Percentiles rank a stretch among this genome's conserved stretches.
Evolutionary conservation across 2,797 vertebrate species (phyloP).

Genomic region (Enteromius radiatus): DNA sequence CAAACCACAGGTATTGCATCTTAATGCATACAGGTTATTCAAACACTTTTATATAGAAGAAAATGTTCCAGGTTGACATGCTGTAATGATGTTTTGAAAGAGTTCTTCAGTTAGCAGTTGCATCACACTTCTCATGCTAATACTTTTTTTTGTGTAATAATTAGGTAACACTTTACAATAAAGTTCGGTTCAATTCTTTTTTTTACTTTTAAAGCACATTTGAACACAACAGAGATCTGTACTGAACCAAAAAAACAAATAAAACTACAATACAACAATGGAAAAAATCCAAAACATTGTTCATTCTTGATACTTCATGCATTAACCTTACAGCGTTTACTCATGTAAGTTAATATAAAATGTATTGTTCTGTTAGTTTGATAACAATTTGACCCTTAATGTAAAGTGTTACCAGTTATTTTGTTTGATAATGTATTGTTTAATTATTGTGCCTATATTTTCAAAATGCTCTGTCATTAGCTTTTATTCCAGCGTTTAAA

Average conservation of each 20-base stretch:
- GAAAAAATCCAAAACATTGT: neutral
- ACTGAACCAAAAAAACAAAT: neutral
- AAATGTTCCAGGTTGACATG: neutral
- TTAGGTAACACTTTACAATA: neutral
- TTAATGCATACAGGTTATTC: neutral
- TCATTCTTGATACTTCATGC: neutral
- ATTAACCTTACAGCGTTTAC: neutral
- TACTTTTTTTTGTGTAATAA: neutral
- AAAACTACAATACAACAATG: neutral
- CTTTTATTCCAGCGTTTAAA: neutral
- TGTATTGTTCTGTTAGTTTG: neutral
- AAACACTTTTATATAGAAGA: too few species aligned
- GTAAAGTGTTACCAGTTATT: neutral
- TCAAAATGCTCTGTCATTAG: neutral
- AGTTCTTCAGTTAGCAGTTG: neutral
- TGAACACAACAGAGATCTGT: neutral
- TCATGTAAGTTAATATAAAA: neutral
- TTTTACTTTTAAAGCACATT: neutral
- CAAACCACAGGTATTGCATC: slow-evolving; percentile 76
- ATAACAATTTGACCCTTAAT: neutral
- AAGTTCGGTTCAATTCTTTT: neutral
- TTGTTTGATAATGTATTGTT: neutral
- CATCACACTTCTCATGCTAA: neutral
- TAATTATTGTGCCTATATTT: neutral
- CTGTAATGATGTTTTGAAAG: neutral